Evolutionary conservation across 2,888 invertebrate genomes (phyloP).

Genomic region (Ditylenchus weischeri): DNA sequence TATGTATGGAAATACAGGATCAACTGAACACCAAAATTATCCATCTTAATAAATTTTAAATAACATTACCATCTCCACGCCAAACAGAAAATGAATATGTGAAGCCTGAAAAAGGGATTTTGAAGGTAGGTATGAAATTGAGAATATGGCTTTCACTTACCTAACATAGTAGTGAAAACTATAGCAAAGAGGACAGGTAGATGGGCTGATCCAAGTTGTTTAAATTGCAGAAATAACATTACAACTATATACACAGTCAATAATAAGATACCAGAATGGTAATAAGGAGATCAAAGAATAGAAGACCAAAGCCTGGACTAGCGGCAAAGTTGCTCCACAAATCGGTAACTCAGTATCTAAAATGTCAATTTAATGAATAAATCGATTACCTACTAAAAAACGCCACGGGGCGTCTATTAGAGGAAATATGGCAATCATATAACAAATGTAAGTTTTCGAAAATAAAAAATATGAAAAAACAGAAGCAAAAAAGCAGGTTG

Average conservation of each 20-base stretch:
- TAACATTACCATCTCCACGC: conserved; percentile 34
- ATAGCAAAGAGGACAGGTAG: conserved; percentile 49
- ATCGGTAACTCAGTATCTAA: no score
- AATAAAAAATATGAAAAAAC: no score
- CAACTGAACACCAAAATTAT: conserved; percentile 34
- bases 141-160: conserved; percentile 33
- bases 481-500: no score
- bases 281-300: no score
- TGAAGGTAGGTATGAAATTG: neutral
- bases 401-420: no score
- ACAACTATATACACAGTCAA: neutral
- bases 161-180: conserved; percentile 43
- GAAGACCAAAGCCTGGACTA: no score
- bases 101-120: conserved; percentile 12
- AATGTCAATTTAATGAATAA: no score
- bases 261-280: neutral
- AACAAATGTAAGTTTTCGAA: no score
- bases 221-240: conserved; percentile 7
- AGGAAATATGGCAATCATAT: no score
- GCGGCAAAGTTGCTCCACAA: no score
- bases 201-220: conserved; percentile 47
- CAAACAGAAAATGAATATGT: conserved; percentile 49
- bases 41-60: neutral
- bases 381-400: no score
- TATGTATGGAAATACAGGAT: conserved; percentile 57